Evolutionary conservation across 2,113 vertebrate genomes (phyloP).

Genomic region (Sylvietta virens): DNA sequence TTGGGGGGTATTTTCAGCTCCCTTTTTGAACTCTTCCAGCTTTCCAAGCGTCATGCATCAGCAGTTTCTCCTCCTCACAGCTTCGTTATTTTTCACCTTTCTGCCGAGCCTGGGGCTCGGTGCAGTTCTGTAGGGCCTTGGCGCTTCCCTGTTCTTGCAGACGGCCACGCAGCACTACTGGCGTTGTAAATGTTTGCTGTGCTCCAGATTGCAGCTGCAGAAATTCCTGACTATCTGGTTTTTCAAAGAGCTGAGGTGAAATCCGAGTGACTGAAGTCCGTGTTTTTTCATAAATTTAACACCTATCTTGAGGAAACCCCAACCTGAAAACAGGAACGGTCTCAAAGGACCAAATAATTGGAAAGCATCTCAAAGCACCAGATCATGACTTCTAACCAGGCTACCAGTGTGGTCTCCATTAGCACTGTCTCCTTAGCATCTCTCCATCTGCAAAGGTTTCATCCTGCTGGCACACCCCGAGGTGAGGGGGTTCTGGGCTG

Average conservation of each 20-base stretch:
- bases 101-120: rapidly evolving
- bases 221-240: slow-evolving; percentile 50
- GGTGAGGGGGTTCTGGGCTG: not conserved
- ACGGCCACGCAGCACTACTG: not conserved
- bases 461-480: rapidly evolving
- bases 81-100: not conserved
- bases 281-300: not conserved
- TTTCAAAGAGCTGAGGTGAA: slow-evolving; percentile 4
- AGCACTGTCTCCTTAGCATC: not conserved
- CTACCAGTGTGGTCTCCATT: not conserved
- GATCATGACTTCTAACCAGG: not conserved
- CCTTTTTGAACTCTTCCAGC: not conserved
- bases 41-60: not conserved
- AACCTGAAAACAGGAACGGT: not conserved
- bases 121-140: not conserved
- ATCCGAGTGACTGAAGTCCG: not conserved
- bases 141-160: not conserved
- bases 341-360: too few species aligned
- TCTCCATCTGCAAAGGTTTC: not conserved
- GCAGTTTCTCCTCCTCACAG: not conserved
- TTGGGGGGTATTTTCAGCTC: slow-evolving; percentile 36
- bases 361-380: not conserved
- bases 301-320: slow-evolving; percentile 10
- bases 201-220: slow-evolving; percentile 10
- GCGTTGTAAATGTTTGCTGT: not conserved